Base-by-base conservation (phyloP, 1,140 invertebrate species). In the Phthorimaea operculella region DNA sequence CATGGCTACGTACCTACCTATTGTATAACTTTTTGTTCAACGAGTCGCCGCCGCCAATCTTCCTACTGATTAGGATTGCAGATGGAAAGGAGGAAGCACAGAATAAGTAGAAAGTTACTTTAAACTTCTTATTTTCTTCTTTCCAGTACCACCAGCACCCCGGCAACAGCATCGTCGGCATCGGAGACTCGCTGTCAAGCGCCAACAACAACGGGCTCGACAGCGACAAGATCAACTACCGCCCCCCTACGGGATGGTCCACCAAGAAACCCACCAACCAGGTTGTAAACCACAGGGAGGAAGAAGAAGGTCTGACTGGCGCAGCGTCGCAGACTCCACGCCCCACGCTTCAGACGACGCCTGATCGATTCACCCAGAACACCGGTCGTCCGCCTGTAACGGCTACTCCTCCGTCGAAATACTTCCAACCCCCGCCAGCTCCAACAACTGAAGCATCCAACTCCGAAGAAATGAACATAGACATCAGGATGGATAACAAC, bases 141-240 rank as follows among this genome's bases (percentile, higher is more conserved):
- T 79, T 79, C 17, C 73, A 83, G 80, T 82, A 63, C 44, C 63
- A 72, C 0, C 60, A 74, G 6, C 74, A 76, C 49, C 79, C 77
- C n/a, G 72, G 72, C 21, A 83, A 83, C 68, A 82, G 72, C 54
- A 83, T 83, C 21, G 77, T 76, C 0, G 81, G 79, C 15, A 66
- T 78, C 33, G 72, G 70, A 7, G 77, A 84, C 54, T 63, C 73
- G 7, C 70, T 78, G 11, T 71, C 69, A 8, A 66, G 56, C 17
- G 60, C 39, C 0, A 66, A 74, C 21, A 71, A 74, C 54, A 79
- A 82, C 33, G 78, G 66, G n/a, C 51, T 82, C n/a, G 77, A 80
- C 54, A 72, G 65, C 17, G 74, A 58, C 12, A 79, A 82, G 45
- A 63, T 58, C 17, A 74, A 68, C 55, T 83, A 74, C 58, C 62